These are phyloP conservation scores for Brachionus manjavacas DNA, from an alignment of 1,140 invertebrate species.

Conservation along the genomic window DNA sequence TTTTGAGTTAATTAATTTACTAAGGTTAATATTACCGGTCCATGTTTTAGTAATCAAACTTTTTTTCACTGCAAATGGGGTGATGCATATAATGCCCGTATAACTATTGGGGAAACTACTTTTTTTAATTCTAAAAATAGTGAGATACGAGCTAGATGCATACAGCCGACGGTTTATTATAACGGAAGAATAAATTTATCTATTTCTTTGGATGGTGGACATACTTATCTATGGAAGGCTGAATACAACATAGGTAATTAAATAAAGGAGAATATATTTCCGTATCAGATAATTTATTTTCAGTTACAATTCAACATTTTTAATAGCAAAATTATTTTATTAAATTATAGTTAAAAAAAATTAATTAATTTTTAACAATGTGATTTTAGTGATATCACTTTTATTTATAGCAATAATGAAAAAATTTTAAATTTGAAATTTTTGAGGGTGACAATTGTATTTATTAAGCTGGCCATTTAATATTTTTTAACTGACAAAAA, in stretches of 20 bases:
- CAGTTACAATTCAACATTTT: too few species aligned
- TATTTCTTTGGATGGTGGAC: slow-evolving; percentile 34
- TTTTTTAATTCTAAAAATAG: background rate
- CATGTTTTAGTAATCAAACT: slow-evolving; percentile 66
- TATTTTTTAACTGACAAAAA: too few species aligned
- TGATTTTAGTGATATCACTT: too few species aligned
- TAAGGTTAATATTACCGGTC: slow-evolving; percentile 75
- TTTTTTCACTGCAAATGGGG: slow-evolving; percentile 42
- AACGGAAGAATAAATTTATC: slow-evolving; percentile 40
- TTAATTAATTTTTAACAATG: too few species aligned
- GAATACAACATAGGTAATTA: slow-evolving; percentile 38
- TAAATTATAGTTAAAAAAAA: too few species aligned
- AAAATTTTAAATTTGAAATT: too few species aligned
- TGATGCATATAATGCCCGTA: background rate
- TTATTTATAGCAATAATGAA: too few species aligned
- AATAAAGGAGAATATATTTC: too few species aligned
- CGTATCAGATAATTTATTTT: too few species aligned
- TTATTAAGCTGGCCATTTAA: too few species aligned
- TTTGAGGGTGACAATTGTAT: too few species aligned
- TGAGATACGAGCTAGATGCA: slow-evolving; percentile 33
- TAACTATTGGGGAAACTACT: slow-evolving; percentile 23
- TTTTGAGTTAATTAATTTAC: background rate
- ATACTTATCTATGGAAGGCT: background rate
- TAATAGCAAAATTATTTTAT: too few species aligned
- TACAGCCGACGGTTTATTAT: slow-evolving; percentile 15